Evolutionary conservation across 2,113 vertebrate genomes (phyloP).

Genomic region (Pantherophis guttatus): DNA sequence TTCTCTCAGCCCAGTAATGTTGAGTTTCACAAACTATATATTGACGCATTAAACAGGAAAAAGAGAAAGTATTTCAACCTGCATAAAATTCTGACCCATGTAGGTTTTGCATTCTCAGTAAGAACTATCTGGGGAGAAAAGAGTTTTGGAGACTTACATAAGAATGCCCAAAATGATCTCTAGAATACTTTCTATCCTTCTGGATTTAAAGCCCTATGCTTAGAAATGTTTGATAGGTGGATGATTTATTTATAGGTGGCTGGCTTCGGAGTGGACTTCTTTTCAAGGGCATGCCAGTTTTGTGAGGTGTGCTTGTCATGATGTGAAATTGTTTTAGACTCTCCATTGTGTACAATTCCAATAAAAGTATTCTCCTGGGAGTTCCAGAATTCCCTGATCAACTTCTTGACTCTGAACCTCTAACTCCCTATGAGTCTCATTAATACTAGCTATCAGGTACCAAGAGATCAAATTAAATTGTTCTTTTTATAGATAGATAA

Average conservation of each 20-base stretch:
- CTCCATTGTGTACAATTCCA: neutral
- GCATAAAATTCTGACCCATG: neutral
- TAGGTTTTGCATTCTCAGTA: neutral
- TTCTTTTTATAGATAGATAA: neutral
- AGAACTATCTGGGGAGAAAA: neutral
- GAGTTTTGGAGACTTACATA: neutral
- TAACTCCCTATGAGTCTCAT: neutral
- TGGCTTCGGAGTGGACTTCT: neutral
- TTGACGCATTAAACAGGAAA: neutral
- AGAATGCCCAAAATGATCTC: neutral
- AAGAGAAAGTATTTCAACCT: neutral
- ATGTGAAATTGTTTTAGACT: neutral
- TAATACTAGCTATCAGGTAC: neutral
- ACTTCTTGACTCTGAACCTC: neutral
- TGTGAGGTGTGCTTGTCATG: neutral
- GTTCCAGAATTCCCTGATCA: neutral
- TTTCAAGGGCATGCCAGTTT: neutral
- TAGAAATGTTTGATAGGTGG: neutral
- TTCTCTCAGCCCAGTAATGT: neutral
- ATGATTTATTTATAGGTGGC: neutral
- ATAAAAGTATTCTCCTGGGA: neutral
- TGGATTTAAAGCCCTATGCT: neutral
- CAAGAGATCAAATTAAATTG: slow-evolving; percentile 1
- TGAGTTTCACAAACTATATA: neutral
- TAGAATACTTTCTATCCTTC: neutral